phyloP scores from a whole-genome alignment of 2,797 vertebrate species.

The Anabacerthia variegaticeps region DNA sequence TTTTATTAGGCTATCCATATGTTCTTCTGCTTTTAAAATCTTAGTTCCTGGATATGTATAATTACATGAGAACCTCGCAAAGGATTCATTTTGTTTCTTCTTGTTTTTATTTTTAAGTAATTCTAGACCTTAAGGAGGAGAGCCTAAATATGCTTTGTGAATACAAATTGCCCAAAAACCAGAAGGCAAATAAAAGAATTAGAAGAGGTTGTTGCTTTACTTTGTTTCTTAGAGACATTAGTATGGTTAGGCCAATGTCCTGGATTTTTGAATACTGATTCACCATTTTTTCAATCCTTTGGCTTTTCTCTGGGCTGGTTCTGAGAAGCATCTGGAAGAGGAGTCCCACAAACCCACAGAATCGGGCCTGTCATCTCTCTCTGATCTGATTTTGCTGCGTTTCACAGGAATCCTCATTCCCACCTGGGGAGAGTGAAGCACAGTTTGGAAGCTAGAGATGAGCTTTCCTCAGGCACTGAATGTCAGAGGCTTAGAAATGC shows the following conservation, averaged over 20 bases:
- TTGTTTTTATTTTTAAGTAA: background rate
- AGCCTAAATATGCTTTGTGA: background rate
- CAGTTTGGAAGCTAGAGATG: background rate
- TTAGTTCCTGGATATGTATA: background rate
- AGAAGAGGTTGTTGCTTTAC: background rate
- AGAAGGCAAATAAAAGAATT: background rate
- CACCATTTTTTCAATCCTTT: background rate
- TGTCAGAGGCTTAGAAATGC: background rate
- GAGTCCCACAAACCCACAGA: background rate
- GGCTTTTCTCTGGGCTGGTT: background rate
- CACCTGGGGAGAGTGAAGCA: background rate
- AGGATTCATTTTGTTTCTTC: background rate
- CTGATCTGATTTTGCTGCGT: background rate
- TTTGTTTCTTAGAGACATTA: background rate
- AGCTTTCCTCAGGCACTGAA: background rate
- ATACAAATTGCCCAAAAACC: background rate
- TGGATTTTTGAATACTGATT: slow-evolving; percentile 8
- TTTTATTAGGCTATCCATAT: background rate
- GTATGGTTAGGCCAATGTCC: background rate
- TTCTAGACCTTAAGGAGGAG: background rate
- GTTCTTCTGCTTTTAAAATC: background rate
- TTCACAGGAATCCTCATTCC: background rate
- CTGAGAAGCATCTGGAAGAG: background rate
- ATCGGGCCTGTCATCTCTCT: background rate
- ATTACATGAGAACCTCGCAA: background rate